phyloP scores from a whole-genome alignment of 2,113 vertebrate genomes.

The Henicopernis longicauda region DNA sequence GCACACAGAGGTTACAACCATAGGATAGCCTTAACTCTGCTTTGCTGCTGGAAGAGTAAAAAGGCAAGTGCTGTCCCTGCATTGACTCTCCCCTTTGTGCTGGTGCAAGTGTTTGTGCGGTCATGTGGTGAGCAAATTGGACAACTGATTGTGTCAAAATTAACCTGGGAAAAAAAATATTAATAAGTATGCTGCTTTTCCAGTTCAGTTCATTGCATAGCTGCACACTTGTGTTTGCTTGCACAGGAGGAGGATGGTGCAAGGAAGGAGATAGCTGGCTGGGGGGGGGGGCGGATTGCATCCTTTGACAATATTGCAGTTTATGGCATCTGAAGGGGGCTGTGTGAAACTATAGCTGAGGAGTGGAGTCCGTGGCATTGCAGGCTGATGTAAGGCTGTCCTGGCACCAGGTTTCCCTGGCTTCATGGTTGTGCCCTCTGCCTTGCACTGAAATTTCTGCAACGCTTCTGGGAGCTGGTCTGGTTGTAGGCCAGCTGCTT shows the following conservation, averaged over 20 bases:
- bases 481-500: neutral
- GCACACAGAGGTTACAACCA: neutral
- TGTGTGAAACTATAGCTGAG: neutral
- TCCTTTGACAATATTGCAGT: neutral
- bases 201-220: neutral
- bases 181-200: neutral
- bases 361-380: fast-evolving
- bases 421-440: neutral
- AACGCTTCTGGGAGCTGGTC: neutral
- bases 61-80: neutral
- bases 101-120: fast-evolving
- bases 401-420: neutral
- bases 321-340: neutral
- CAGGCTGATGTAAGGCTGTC: neutral
- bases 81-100: neutral
- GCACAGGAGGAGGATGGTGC: neutral
- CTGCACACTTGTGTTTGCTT: neutral
- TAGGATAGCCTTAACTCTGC: neutral
- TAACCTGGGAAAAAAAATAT: neutral
- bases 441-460: neutral
- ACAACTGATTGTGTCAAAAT: neutral
- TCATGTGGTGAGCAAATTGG: neutral
- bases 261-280: neutral
- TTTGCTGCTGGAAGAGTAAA: neutral
- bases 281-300: neutral